These are phyloP conservation scores for Lepus americanus DNA, from an alignment of 2,113 vertebrate genomes.

Conservation along the genomic window DNA sequence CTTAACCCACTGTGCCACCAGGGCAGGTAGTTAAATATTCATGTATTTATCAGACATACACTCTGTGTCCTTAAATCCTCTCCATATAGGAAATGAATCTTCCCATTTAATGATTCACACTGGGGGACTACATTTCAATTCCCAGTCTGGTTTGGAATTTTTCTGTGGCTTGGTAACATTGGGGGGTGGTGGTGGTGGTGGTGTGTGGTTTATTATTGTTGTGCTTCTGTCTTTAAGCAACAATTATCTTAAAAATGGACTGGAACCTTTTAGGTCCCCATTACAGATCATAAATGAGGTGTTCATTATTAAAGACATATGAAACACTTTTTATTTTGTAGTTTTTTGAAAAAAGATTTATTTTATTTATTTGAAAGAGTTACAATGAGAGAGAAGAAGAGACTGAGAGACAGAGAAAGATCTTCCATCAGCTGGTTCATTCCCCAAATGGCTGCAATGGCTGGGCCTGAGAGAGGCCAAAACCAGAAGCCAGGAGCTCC, in stretches of 20 bases:
- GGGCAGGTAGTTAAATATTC: no score
- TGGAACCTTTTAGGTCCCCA: not conserved
- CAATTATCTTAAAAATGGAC: not conserved
- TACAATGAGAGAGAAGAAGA: no score
- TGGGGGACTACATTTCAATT: not conserved
- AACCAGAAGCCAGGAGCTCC: no score
- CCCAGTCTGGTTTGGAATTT: not conserved
- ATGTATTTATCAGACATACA: slow-evolving; percentile 22
- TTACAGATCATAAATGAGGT: not conserved
- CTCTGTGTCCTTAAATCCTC: not conserved
- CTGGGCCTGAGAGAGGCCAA: no score
- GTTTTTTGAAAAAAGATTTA: not conserved
- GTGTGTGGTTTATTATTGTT: not conserved
- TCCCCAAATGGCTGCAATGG: no score
- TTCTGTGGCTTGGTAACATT: slow-evolving; percentile 9
- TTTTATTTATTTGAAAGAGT: no score
- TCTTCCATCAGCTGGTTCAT: no score
- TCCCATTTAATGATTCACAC: not conserved
- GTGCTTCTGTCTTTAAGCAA: slow-evolving; percentile 39
- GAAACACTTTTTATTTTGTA: not conserved
- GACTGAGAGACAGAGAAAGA: no score
- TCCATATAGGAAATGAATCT: not conserved
- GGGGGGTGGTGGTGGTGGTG: not conserved
- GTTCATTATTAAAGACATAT: not conserved
- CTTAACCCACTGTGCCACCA: no score